phyloP scores from a whole-genome alignment of 2,113 vertebrate species.

The Lonchura striata region DNA sequence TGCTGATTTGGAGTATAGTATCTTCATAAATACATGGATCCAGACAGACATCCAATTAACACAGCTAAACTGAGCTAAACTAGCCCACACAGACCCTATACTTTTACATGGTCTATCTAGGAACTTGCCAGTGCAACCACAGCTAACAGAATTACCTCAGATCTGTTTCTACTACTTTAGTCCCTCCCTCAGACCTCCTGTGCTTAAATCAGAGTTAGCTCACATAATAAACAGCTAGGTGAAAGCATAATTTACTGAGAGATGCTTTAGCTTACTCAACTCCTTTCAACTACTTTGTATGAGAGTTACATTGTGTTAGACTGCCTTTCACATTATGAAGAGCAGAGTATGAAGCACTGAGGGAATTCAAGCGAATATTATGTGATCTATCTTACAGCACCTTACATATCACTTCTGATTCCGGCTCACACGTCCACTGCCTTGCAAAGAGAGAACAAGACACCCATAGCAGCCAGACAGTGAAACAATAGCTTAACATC shows the following conservation, averaged over 20 bases:
- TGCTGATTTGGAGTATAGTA: background rate
- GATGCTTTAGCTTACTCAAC: background rate
- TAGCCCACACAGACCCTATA: background rate
- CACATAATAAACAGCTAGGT: background rate
- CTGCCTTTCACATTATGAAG: background rate
- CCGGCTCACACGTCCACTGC: background rate
- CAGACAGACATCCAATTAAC: background rate
- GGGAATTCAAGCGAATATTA: background rate
- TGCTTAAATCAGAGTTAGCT: background rate
- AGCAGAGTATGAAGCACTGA: background rate
- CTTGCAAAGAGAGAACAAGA: background rate
- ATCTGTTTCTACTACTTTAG: background rate
- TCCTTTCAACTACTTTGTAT: background rate
- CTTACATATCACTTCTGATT: conserved; percentile 12
- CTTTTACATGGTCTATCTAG: background rate
- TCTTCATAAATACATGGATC: background rate
- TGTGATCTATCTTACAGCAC: background rate
- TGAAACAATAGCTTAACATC: background rate
- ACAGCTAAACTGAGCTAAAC: background rate
- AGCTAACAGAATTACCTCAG: background rate
- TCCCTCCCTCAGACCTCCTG: background rate
- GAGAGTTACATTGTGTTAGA: background rate
- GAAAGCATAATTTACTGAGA: background rate
- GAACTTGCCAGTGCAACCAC: background rate
- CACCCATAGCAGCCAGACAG: background rate